Base-by-base conservation (phyloP, 2,113 vertebrate genomes). In the Delphinapterus leucas region DNA sequence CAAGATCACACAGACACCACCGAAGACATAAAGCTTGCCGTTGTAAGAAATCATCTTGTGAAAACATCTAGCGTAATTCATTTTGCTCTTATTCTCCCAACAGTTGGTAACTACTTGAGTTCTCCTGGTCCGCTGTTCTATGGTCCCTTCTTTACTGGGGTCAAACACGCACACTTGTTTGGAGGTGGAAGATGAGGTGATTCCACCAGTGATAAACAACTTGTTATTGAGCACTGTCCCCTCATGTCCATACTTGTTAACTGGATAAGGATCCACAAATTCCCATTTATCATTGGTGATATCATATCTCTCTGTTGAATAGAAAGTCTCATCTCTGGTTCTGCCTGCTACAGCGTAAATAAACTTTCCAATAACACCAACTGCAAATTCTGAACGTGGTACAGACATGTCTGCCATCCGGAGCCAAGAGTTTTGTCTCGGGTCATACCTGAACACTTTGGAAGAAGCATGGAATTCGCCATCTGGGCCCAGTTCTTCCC, bases 41-140 rank as follows among this genome's bases (percentile, higher is more conserved):
- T 99, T 99, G 76, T 99, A 99, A 49, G 99, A 99, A 97, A 99
- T 99, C 99, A 99, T 99, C 98, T 99, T 99, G 98, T 99, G 99
- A 99, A 99, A 99, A 98, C 99, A 99, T 97, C 99, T 99, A 8
- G 99, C 99, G 7, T 99, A 99, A 99, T 99, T 99, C 99, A 99
- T 99, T 98, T 99, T 99, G 98, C 99, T 99, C 98, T 99, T 99
- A 98, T 99, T 99, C 98, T 99, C 99, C 99, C 99, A 99, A 98
- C 99, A 99, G 99, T 99, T 99, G 98, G 99, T 99, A 92, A 99
- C 99, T 23, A 99, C 99, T 97, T 99, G 98, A 67, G 99, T 99
- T 96, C 99, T 99, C 90, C 99, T 99, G 71, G 99, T 99, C 97
- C 99, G 99, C 93, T 99, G 99, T 26, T 99, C 99, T 49, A 99